Base-by-base conservation (phyloP, 2,797 vertebrate species). In the Eulemur mongoz region DNA sequence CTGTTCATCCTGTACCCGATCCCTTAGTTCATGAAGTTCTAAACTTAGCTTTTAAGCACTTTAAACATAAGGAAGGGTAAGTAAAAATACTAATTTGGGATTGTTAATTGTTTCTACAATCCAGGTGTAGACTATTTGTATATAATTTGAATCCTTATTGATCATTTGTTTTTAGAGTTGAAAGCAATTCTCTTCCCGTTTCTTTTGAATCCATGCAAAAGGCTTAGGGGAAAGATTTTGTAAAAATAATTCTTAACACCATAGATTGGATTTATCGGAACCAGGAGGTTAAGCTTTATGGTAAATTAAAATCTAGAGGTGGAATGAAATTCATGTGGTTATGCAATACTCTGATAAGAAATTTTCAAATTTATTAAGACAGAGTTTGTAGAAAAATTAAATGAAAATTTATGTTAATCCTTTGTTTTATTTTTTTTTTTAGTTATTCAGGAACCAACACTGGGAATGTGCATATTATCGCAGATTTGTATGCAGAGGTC, bases 61-160 rank as follows among this genome's bases (percentile, higher is more conserved):
- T 99, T 99, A 99, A 99, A 99, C 99, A 99, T 98, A 99, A 99
- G 99, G 99, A 99, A 99, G 99, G 99, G 99, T 99, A 98, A 99
- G 99, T 99, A 52, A 89, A 91, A 75, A 96, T 95, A 87, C 91
- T 38, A 40, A 54, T 45, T 81, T 8, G 22, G 25, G 7, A 23
- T 18, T 59, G 7, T 79, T 89, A 45, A 15, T 91, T 80, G 86
- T 83, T 1, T 95, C 79, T 27, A 2, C 3, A 73, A 15, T 38
- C 35, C 63, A 45, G 63, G 45, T 52, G 83, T 78, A 40, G 65
- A 40, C 82, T 63, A 1, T 32, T 85, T 61, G 78, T 54, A 27
- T 65, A 25, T 20, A 72, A 85, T 93, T 82, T 61, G n/a, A 67
- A 81, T 45, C 78, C 57, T 75, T 35, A 84, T 7, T 23, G 38